Percentiles rank a stretch among this genome's conserved stretches.
These are phyloP conservation scores for Beroe ovata DNA, from an alignment of 37 sponge, comb jelly and placozoan genomes.

Conservation along the genomic window DNA sequence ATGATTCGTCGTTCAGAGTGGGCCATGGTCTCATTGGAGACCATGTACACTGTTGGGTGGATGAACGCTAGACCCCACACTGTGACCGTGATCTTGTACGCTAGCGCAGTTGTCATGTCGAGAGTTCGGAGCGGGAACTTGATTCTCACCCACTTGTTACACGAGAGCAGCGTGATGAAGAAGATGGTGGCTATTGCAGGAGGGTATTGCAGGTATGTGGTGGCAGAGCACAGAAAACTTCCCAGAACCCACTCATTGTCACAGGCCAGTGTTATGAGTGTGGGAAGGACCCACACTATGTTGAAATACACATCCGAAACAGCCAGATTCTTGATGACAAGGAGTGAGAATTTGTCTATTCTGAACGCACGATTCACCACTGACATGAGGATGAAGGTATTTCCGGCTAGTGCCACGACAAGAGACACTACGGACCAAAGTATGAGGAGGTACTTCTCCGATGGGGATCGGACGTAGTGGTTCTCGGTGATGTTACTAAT, in stretches of 20 bases:
- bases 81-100: not conserved
- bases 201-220: slow-evolving; percentile 28
- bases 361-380: not conserved
- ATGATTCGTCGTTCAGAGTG: slow-evolving; percentile 2
- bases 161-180: slow-evolving; percentile 20
- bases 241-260: slow-evolving; percentile 25
- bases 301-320: slow-evolving; percentile 33
- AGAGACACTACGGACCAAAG: not conserved
- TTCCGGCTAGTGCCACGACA: not conserved
- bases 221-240: not conserved
- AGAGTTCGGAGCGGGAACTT: slow-evolving; percentile 25
- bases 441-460: not conserved
- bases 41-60: not conserved
- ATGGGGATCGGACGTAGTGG: slow-evolving; percentile 6
- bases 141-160: slow-evolving; percentile 29
- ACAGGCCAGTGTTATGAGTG: not conserved
- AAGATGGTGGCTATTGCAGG: slow-evolving; percentile 55
- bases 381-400: slow-evolving; percentile 8
- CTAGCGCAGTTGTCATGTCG: not conserved
- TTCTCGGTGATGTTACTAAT: too few species aligned
- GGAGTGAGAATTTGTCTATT: slow-evolving; percentile 27
- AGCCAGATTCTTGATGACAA: slow-evolving; percentile 17
- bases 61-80: not conserved
- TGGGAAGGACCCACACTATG: slow-evolving; percentile 23
- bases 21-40: not conserved